Base-by-base conservation (phyloP, 2,797 vertebrate species). In the Lepilemur septentrionalis region DNA sequence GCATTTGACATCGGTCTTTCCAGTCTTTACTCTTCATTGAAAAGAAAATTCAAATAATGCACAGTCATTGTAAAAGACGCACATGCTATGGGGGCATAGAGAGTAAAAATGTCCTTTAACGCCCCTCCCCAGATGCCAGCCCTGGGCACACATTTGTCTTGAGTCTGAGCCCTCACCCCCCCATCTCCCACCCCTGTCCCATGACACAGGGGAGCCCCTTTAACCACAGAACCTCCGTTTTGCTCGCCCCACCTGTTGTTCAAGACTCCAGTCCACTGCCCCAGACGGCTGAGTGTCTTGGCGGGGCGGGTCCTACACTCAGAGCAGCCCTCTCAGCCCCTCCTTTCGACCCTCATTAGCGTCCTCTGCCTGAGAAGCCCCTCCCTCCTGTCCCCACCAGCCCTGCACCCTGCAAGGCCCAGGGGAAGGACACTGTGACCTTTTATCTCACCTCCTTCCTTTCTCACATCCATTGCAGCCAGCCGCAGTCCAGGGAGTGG, bases 21-120 rank as follows among this genome's bases (percentile, higher is more conserved):
- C 30, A 17, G 88, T 57, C 30, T 95, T 57, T 57, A 43, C n/a
- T 59, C n/a, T 89, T 82, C 61, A 30, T 89, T 80, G 63, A 38
- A 69, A 91, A 86, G 43, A 75, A 86, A 91, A 48, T 65, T 38
- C n/a, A 88, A 65, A 30, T 57, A 48, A 84, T 10, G 4, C 17
- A 41, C 22, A 59, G 18, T 59, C 32, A 17, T 20, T 73, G 23
- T 59, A 25, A 48, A 76, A 35, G 23, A 20, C 4, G 43, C 80
- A 69, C 61, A 57, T 17, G 11, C 14, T 11, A 5, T 8, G 65
- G 50, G 6, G 23, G n/a, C 2, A 6, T 9, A 11, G n/a, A 78
- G 78, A 41, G 10, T 25, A 20, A 69, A 55, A 28, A 5, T 10
- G 6, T 30, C 32, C 43, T 18, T 76, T 22, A 63, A 20, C 14